phyloP scores from a whole-genome alignment of 1,140 invertebrate species.

The Heliconius himera region DNA sequence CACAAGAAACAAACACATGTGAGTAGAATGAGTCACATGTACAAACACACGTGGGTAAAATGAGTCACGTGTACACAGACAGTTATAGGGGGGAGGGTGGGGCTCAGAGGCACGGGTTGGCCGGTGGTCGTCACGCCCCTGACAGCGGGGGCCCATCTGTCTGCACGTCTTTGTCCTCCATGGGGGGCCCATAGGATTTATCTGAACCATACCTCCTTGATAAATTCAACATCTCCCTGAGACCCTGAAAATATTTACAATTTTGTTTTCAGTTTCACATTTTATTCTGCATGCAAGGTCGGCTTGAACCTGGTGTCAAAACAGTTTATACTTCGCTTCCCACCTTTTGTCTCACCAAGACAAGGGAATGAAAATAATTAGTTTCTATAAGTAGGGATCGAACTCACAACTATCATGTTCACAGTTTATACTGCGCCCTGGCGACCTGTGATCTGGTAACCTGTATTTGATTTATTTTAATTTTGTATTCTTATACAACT shows the following conservation, averaged over 20 bases:
- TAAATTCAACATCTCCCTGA: conserved; percentile 87
- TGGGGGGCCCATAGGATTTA: conserved; percentile 64
- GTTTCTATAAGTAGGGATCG: too few species aligned
- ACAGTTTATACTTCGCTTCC: too few species aligned
- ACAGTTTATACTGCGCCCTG: too few species aligned
- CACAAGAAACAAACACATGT: conserved; percentile 24
- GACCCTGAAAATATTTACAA: conserved; percentile 76
- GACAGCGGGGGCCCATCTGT: conserved; percentile 79
- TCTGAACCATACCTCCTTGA: conserved; percentile 85
- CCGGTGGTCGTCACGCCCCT: conserved; percentile 66
- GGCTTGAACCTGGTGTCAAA: too few species aligned
- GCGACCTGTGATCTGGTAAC: too few species aligned
- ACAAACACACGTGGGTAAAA: not conserved
- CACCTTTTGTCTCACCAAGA: too few species aligned
- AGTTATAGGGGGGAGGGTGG: conserved; percentile 24
- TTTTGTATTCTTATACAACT: too few species aligned
- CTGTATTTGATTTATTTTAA: too few species aligned
- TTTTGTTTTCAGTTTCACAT: not conserved
- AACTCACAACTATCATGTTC: too few species aligned
- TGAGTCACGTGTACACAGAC: conserved; percentile 31
- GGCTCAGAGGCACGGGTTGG: conserved; percentile 44
- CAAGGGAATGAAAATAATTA: too few species aligned
- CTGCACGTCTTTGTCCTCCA: conserved; percentile 85
- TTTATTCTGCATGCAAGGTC: too few species aligned
- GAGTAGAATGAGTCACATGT: not conserved